Conservation (phyloP, 2,888 invertebrate species). For the Nipponacmea schrenckii region DNA sequence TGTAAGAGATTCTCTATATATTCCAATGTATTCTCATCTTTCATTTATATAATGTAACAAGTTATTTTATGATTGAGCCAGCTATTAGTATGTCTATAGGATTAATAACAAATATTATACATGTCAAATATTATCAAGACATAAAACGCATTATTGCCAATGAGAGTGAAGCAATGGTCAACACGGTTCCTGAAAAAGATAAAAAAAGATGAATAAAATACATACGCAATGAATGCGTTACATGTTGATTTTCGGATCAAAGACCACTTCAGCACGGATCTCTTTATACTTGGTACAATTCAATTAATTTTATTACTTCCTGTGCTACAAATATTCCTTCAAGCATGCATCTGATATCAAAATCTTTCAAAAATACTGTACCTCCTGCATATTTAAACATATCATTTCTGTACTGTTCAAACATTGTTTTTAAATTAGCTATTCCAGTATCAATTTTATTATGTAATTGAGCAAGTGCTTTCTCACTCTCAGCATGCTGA, state of each 20-base stretch:
- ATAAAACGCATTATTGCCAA: slow-evolving; percentile 51
- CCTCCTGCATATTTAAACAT: slow-evolving; percentile 63
- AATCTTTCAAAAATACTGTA: slow-evolving; percentile 28
- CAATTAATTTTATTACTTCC: too few relatives aligned
- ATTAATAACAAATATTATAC: too few relatives aligned
- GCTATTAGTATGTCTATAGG: too few relatives aligned
- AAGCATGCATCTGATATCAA: too few relatives aligned
- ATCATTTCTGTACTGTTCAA: slow-evolving; percentile 65
- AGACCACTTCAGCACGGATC: too few relatives aligned
- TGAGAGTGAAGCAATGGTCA: slow-evolving; percentile 45
- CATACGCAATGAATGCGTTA: not conserved
- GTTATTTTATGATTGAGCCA: too few relatives aligned
- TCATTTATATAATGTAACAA: too few relatives aligned
- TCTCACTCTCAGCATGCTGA: slow-evolving; percentile 62
- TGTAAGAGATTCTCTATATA: too few relatives aligned
- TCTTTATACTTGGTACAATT: too few relatives aligned
- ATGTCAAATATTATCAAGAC: slow-evolving; percentile 12
- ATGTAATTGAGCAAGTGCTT: slow-evolving; percentile 50
- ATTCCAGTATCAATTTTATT: slow-evolving; percentile 66
- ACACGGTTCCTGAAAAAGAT: slow-evolving; percentile 40
- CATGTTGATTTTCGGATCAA: too few relatives aligned
- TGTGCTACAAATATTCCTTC: too few relatives aligned
- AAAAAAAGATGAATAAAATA: not conserved
- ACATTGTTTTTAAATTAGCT: slow-evolving; percentile 60
- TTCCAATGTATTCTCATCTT: too few relatives aligned